phyloP scores from a whole-genome alignment of 2,888 invertebrate genomes.

The Sussaba pulchella region DNA sequence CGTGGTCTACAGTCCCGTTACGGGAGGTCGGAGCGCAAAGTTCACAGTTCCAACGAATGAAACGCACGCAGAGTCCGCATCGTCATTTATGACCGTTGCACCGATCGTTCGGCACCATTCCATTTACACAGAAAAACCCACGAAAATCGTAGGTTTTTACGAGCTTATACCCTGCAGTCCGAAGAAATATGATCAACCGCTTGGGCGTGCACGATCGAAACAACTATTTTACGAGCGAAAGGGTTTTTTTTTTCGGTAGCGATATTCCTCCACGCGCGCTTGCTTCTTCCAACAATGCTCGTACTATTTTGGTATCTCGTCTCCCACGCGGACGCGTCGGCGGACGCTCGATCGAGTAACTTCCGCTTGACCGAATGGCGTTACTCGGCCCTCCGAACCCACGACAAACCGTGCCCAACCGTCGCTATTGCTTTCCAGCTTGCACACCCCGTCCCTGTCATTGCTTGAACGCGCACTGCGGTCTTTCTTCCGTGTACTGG shows the following conservation, averaged over 20 bases:
- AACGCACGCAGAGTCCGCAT: background rate
- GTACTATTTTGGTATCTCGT: constrained; percentile 14
- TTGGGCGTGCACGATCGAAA: constrained; percentile 31
- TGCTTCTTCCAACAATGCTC: background rate
- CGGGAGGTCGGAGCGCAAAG: background rate
- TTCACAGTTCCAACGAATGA: constrained; percentile 9
- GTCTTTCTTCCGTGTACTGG: constrained; percentile 5
- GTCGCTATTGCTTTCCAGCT: background rate
- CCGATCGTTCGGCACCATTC: constrained; percentile 18
- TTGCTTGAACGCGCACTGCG: background rate
- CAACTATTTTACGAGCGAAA: constrained; percentile 38
- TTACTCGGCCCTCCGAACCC: constrained; percentile 43
- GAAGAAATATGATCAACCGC: constrained; percentile 36
- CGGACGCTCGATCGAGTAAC: constrained; percentile 45
- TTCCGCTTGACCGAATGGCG: constrained; percentile 48
- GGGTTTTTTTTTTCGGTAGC: constrained; percentile 30
- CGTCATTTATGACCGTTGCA: constrained; percentile 10
- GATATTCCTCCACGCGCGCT: constrained; percentile 8
- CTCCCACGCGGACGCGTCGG: constrained; percentile 17
- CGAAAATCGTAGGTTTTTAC: background rate
- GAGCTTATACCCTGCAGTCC: constrained; percentile 21
- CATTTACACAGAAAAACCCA: constrained; percentile 6
- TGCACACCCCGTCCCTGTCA: constrained; percentile 4
- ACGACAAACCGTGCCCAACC: constrained; percentile 39
- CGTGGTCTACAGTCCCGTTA: constrained; percentile 22